Evolutionary conservation across 2,113 vertebrate species (phyloP).

Genomic region (Gambusia affinis): DNA sequence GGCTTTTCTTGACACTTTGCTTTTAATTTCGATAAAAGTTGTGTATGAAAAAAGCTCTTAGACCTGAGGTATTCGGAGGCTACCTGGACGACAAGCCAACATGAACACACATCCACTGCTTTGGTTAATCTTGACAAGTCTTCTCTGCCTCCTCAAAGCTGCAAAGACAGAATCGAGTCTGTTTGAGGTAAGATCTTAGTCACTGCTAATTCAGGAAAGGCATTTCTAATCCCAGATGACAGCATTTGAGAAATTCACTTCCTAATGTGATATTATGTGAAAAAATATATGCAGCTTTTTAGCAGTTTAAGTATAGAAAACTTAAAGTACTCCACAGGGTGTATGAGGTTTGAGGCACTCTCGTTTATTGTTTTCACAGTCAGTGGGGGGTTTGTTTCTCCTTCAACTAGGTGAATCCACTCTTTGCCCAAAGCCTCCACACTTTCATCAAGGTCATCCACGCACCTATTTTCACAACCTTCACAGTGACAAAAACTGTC

Average conservation of each 20-base stretch:
- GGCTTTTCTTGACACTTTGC: not conserved
- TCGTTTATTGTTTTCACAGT: constrained; percentile 7
- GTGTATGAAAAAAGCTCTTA: not conserved
- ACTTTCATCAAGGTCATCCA: constrained; percentile 52
- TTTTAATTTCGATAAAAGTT: not conserved
- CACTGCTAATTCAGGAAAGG: not conserved
- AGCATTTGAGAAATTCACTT: not conserved
- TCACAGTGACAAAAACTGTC: not conserved
- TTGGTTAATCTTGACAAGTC: not conserved
- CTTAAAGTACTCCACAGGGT: not conserved
- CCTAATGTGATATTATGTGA: constrained; percentile 1
- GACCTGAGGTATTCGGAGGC: not conserved
- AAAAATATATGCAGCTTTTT: not conserved
- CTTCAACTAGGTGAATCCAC: constrained; percentile 38
- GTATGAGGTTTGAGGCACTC: constrained; percentile 25
- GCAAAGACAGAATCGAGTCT: not conserved
- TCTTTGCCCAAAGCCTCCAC: constrained; percentile 48
- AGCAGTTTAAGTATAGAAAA: not conserved
- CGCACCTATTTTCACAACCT: constrained; percentile 17
- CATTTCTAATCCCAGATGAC: not conserved
- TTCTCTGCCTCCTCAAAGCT: not conserved
- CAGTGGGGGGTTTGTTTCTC: constrained; percentile 32
- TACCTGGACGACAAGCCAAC: not conserved
- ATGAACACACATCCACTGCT: not conserved
- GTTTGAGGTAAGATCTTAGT: not conserved